These are phyloP conservation scores for Caenorhabditis sinica DNA, from an alignment of 2,888 invertebrate species.

Conservation along the genomic window DNA sequence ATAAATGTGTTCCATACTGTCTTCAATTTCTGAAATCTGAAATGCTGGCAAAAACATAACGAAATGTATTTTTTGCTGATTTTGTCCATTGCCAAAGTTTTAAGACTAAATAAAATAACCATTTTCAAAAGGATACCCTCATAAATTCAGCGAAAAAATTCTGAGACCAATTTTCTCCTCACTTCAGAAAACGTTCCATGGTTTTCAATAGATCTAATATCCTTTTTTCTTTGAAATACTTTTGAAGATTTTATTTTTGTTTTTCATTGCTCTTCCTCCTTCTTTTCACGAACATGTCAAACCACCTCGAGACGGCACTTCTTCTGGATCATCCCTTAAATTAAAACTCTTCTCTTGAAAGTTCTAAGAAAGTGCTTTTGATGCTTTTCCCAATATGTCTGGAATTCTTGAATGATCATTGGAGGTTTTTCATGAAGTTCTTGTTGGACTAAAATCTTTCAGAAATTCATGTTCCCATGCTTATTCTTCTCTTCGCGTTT, in stretches of 20 bases:
- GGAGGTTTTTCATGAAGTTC: not conserved
- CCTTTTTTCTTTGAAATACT: slow-evolving; percentile 4
- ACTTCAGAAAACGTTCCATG: not conserved
- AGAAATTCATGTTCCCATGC: slow-evolving; percentile 7
- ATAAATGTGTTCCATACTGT: too few relatives aligned
- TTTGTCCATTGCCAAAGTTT: too few relatives aligned
- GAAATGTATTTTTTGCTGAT: too few relatives aligned
- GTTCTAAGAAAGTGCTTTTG: slow-evolving; percentile 14
- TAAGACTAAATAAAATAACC: too few relatives aligned
- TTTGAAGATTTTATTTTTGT: slow-evolving; percentile 24
- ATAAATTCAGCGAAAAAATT: too few relatives aligned
- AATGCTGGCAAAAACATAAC: too few relatives aligned
- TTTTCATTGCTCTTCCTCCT: not conserved
- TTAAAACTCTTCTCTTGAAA: slow-evolving; percentile 6
- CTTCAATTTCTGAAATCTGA: too few relatives aligned
- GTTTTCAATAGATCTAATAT: not conserved
- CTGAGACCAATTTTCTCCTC: slow-evolving; percentile 2
- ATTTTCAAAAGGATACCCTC: too few relatives aligned
- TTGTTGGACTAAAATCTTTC: not conserved
- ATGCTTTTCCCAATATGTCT: slow-evolving; percentile 2
- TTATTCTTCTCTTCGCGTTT: slow-evolving; percentile 3
- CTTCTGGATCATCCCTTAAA: not conserved
- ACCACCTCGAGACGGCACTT: not conserved
- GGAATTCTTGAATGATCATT: not conserved
- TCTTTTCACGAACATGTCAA: not conserved